Base-by-base conservation (phyloP, 2,888 invertebrate genomes). In the Drosophila nigricruria region DNA sequence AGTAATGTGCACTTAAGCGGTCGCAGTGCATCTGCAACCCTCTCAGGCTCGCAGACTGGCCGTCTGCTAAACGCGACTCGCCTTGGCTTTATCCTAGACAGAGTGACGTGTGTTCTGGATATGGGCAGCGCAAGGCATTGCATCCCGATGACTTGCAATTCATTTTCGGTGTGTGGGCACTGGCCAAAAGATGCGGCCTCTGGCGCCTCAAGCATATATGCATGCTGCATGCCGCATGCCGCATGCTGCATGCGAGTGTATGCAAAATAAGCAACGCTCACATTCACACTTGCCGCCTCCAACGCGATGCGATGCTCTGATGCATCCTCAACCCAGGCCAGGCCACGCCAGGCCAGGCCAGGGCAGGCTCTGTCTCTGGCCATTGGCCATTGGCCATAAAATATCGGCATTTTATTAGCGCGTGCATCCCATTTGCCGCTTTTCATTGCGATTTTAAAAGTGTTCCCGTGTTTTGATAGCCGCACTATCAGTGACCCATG, bases 381-480 rank as follows among this genome's bases (percentile, higher is more conserved):
- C 68, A 67, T 54, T 68, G 61, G 63, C 64, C 38, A 54, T 61
- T 72, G 77, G 73, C 87, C 85, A 84, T 90, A 88, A 89, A 89
- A 87, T 87, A 89, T 89, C 88, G 85, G 79, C 87, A 89, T 88
- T 89, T 89, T 89, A 89, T 89, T 89, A 88, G 89, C 88, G 86
- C 89, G 89, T 89, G 86, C 88, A 87, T 84, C 81, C 88, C 85
- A 88, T 88, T 89, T 88, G 86, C 89, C 86, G 88, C 90, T 89
- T 84, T 84, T 89, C 87, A 88, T 89, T 89, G 89, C 87, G 89
- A 87, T 90, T 90, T 90, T 90, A 90, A 90, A 90, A 90, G 90
- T 90, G 90, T 90, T 90, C 90, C 89, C 90, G 83, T 90, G 90
- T 90, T 90, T 90, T 90, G 90, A 90, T 90, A 90, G 90, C 83